Evolutionary conservation across 2,113 vertebrate genomes (phyloP), one percentile per base, ranked within the genome.

Genomic region (Centropus unirufus): DNA sequence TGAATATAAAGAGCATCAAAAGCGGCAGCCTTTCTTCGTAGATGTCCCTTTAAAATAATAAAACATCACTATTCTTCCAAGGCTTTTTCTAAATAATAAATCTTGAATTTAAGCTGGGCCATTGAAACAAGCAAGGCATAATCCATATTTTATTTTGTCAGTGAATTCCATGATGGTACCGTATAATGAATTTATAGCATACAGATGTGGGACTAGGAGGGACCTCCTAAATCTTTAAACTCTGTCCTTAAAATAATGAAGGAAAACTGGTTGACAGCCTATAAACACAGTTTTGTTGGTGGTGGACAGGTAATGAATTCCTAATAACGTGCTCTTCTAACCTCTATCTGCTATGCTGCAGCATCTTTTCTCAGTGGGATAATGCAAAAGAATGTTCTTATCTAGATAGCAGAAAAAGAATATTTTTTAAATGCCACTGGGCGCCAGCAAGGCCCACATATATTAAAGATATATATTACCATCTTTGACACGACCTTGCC

Each of bases 381-480:
- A 61, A 93, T 44, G 58, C 54, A 77, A 68, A 88, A 93, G 83
- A 91, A 91, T 58, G 81, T 74, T 83, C 84, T 92, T 91, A 61
- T 80, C 70, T 69, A 69, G 81, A 69, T 8, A 94, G 67, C 61
- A 82, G 40, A 51, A 91, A 51, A 91, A 51, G 76, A 85, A 66
- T 80, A 73, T 83, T 97, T 95, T 85, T 80, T 51, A 87, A 86
- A 79, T 18, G 3, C 18, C 54, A 62, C 63, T 92, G 91, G n/a
- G 57, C 1, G 29, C 87, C 58, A 91, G 70, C 51, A 92, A 94
- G 49, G 32, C 69, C 67, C 30, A 47, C 67, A 86, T 92, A 63
- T 40, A 92, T 94, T 90, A 90, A 90, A 83, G 67, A 88, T 80
- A 83, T 89, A 69, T 95, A 89, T 95, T 70, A 54, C 68, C 32